Percentiles rank a stretch among this genome's conserved stretches.
Conservation (phyloP, 1,140 invertebrate genomes). For the Olivierus martensii region DNA sequence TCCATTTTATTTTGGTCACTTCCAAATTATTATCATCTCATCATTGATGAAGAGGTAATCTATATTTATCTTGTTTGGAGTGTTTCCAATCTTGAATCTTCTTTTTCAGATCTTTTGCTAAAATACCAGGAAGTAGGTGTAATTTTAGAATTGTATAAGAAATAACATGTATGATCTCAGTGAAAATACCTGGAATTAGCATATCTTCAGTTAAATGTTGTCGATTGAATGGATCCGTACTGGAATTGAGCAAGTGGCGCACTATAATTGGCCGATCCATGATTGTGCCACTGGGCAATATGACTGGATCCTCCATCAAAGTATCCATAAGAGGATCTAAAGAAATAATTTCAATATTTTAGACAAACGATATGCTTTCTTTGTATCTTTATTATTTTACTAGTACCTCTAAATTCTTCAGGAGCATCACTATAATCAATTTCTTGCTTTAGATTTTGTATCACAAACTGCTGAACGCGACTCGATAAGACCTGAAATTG, state of each 20-base stretch:
- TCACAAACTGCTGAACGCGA: constrained; percentile 59
- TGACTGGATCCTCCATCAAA: constrained; percentile 90
- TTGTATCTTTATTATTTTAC: no score
- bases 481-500: constrained; percentile 57
- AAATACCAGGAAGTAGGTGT: no score
- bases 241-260: constrained; percentile 82
- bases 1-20: no score
- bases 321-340: constrained; percentile 93
- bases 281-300: constrained; percentile 81
- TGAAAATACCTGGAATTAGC: constrained; percentile 61
- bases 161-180: no score
- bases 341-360: constrained; percentile 1
- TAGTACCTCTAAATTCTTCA: constrained; percentile 83
- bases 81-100: constrained; percentile 59
- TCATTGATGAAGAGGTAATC: no score
- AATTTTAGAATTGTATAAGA: no score
- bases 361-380: no score
- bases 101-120: constrained; percentile 45
- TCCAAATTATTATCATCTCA: no score
- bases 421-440: constrained; percentile 92
- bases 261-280: constrained; percentile 92
- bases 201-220: constrained; percentile 81
- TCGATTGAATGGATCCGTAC: constrained; percentile 93
- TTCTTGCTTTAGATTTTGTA: constrained; percentile 51
- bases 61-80: not conserved